Base-by-base conservation (phyloP, 2,113 vertebrate genomes). In the Mesoclemmys tuberculata region DNA sequence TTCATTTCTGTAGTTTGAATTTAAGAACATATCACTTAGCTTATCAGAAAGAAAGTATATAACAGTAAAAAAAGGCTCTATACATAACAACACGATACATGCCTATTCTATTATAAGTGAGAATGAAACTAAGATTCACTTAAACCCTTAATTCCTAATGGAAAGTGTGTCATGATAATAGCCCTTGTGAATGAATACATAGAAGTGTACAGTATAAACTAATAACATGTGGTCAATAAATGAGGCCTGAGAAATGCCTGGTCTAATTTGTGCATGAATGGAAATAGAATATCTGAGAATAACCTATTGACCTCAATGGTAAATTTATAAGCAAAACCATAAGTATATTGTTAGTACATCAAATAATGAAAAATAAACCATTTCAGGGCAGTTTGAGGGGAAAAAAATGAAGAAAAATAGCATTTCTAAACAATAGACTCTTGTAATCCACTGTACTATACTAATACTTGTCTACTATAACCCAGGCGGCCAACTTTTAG, bases 401-500 rank as follows among this genome's bases (percentile, higher is more conserved):
- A 13, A 31, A 21, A 29, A 82, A 46, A 14, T 29, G 11, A 48
- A 31, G 19, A 58, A 79, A 79, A 93, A 8, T 14, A 46, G 68
- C 90, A 93, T 44, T 58, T 58, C 56, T 58, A 58, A 58, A 58
- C 12, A 27, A 58, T 29, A 58, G 56, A 5, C 56, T 58, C 13
- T 2, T 58, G 5, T 29, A 58, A 58, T 10, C 26, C 56, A 58
- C 56, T 29, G 11, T 13, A 12, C 26, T 31, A 58, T 29, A 58
- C 11, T 58, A 58, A 29, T 58, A 31, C 27, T 58, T 29, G 56
- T 58, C 56, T 58, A 58, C 16, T 21, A 38, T 71, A 31, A 1
- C 38, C 19, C 56, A 78, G 48, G 5, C 49, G 0, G 0, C 55
- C 2, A 14, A 16, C 19, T 4, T 3, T 48, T 8, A 77, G n/a